Conservation (phyloP, 1,140 invertebrate genomes). For the Babylonia areolata region DNA sequence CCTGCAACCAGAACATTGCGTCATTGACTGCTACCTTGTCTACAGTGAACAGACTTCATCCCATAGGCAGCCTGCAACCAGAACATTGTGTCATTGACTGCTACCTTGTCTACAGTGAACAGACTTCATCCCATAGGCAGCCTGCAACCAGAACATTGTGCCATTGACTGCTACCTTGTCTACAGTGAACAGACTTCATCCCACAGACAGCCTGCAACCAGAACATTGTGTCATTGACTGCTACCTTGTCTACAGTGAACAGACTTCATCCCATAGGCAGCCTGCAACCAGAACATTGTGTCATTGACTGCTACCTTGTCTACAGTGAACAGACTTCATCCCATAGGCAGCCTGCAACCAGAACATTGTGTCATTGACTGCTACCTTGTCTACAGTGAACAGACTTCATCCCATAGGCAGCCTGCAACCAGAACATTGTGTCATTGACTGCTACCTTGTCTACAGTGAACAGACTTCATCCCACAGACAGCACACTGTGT, state of each 20-base stretch:
- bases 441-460: no score
- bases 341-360: no score
- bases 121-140: no score
- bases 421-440: neutral
- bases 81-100: neutral
- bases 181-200: slow-evolving; percentile 57
- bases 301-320: no score
- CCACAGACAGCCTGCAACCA: slow-evolving; percentile 55
- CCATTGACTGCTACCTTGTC: slow-evolving; percentile 42
- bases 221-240: neutral
- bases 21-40: slow-evolving; percentile 43
- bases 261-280: no score
- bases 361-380: neutral
- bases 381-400: neutral
- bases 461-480: neutral
- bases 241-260: neutral
- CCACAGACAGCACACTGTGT: no score
- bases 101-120: neutral
- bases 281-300: neutral
- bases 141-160: neutral
- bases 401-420: no score
- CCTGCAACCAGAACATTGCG: neutral
- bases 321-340: neutral
- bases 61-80: slow-evolving; percentile 56
- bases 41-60: slow-evolving; percentile 57